A percentile compares a stretch with the other conserved stretches of the same genome.
These are phyloP conservation scores for Lamellibrachia luymesi DNA, from an alignment of 1,140 invertebrate genomes.

Conservation along the genomic window DNA sequence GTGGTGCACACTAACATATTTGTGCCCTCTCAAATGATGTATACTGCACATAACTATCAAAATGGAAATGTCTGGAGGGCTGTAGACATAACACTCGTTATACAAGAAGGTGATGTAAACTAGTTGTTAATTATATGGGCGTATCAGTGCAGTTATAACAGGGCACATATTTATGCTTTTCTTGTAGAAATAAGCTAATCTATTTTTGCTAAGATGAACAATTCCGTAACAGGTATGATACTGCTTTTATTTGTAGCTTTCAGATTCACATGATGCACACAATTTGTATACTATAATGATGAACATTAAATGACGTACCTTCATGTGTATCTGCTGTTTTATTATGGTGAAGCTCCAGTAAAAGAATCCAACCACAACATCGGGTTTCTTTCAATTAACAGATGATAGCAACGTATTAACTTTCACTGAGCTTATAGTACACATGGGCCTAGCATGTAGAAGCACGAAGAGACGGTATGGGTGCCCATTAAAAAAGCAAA, in stretches of 20 bases:
- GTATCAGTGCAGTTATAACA: neutral
- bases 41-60: neutral
- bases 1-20: neutral
- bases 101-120: neutral
- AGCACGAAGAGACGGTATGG: no score
- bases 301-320: neutral
- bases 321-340: neutral
- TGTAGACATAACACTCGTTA: neutral
- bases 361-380: no score
- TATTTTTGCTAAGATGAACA: neutral
- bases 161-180: constrained; percentile 5
- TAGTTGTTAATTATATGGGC: constrained; percentile 5
- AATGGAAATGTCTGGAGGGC: neutral
- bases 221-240: neutral
- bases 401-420: no score
- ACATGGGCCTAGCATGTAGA: no score
- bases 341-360: no score
- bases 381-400: neutral
- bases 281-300: constrained; percentile 2
- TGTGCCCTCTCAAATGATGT: neutral
- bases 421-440: no score
- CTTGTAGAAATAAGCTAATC: neutral
- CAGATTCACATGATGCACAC: neutral
- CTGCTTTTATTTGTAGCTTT: neutral
- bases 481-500: no score